phyloP scores from a whole-genome alignment of 1,140 invertebrate genomes.

The Nilaparvata lugens region DNA sequence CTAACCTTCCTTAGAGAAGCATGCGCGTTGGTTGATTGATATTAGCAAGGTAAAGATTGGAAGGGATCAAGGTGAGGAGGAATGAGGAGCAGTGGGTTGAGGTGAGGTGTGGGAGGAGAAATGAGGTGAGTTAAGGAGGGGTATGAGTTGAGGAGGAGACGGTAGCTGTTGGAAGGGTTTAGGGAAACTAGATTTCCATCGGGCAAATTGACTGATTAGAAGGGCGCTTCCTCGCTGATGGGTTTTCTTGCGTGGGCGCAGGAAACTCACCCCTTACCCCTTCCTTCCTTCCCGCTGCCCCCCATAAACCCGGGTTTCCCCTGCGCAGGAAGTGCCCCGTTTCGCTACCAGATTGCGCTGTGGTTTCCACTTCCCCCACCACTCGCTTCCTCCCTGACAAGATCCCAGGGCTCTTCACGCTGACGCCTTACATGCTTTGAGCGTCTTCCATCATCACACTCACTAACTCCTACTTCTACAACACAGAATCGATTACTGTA shows the following conservation, averaged over 20 bases:
- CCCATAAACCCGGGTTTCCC: not conserved
- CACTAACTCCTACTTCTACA: too few species aligned
- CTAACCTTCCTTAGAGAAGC: too few species aligned
- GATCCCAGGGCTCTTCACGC: too few species aligned
- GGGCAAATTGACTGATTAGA: slow-evolving; percentile 19
- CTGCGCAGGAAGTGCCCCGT: not conserved
- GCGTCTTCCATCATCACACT: too few species aligned
- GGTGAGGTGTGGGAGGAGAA: not conserved
- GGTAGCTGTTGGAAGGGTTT: not conserved
- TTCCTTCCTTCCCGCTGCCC: not conserved
- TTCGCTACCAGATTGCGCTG: slow-evolving; percentile 5
- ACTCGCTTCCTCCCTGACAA: not conserved
- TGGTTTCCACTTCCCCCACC: not conserved
- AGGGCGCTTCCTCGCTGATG: slow-evolving; percentile 17
- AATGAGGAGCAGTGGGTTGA: too few species aligned
- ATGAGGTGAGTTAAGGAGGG: not conserved
- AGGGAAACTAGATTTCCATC: slow-evolving; percentile 14
- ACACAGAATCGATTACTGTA: too few species aligned
- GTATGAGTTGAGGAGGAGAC: too few species aligned
- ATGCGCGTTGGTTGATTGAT: too few species aligned
- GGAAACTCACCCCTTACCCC: slow-evolving; percentile 21
- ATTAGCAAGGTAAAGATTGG: too few species aligned
- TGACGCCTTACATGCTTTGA: too few species aligned
- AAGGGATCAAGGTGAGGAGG: too few species aligned
- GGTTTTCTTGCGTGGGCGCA: slow-evolving; percentile 13